These are phyloP conservation scores for Coremacera marginata DNA, from an alignment of 2,888 invertebrate species.

Conservation along the genomic window DNA sequence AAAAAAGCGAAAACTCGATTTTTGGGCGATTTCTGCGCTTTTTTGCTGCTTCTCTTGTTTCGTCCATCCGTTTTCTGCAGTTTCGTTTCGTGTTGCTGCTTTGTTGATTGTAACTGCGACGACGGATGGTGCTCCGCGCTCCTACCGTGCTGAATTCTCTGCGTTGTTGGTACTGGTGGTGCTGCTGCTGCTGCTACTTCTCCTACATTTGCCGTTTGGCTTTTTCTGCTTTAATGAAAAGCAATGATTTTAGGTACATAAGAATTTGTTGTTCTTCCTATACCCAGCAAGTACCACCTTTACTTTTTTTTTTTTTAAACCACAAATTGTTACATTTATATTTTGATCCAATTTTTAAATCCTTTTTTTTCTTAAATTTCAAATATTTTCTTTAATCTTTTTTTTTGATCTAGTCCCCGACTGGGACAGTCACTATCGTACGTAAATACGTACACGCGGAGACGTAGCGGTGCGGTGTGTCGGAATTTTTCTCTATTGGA, in stretches of 20 bases:
- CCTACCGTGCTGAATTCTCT: slow-evolving; percentile 5
- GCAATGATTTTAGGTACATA: slow-evolving; percentile 37
- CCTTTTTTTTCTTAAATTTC: not conserved
- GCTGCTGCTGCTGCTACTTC: slow-evolving; percentile 26
- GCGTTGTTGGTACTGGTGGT: slow-evolving; percentile 18
- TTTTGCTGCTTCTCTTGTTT: slow-evolving; percentile 42
- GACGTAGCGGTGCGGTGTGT: slow-evolving; percentile 45
- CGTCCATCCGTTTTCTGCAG: slow-evolving; percentile 19
- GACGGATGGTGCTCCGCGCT: not conserved
- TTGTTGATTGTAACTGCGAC: not conserved
- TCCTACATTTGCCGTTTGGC: slow-evolving; percentile 32
- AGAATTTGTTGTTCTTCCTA: slow-evolving; percentile 20
- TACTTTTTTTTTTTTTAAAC: not conserved
- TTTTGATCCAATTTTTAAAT: not conserved
- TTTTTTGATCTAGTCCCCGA: not conserved
- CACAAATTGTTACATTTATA: not conserved
- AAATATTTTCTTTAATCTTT: not conserved
- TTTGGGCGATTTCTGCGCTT: slow-evolving; percentile 64
- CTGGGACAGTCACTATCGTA: not conserved
- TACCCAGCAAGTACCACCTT: not conserved
- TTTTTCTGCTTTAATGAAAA: slow-evolving; percentile 36
- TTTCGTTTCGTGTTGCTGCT: slow-evolving; percentile 9
- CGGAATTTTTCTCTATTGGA: slow-evolving; percentile 60
- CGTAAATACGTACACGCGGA: slow-evolving; percentile 26
- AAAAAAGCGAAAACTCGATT: slow-evolving; percentile 43